Base-by-base conservation (phyloP, 64 coral and sea anemone genomes). In the Hydrozoanthus tunicans region DNA sequence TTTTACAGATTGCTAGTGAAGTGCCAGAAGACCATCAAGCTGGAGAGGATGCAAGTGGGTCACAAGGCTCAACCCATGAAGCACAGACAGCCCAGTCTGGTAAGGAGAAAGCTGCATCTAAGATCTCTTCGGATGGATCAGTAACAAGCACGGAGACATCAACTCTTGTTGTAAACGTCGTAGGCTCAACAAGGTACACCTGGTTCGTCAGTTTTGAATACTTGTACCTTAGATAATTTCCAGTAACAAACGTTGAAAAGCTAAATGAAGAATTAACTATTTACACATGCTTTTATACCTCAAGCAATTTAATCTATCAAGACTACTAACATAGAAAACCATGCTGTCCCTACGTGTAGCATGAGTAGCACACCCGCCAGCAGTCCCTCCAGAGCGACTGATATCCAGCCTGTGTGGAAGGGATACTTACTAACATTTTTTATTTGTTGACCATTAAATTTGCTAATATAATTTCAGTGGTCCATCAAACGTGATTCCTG, bases 331-430 rank as follows among this genome's bases (percentile, higher is more conserved):
- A 20, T 20, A 20, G 20, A 20, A 20, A 20, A 20, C 20, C 20
- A 20, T 20, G 20, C 20, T 20, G 20, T 91, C 53, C 82, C 95
- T n/a, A 56, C 75, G 7, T 81, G 24, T 25, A 92, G 83, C 12
- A 59, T 66, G 9, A 86, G 92, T 17, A 92, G 78, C 55, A 83
- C 92, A 3, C 82, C 92, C 59, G 73, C 89, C 17, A 89, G 88
- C 61, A 91, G 92, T 56, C 77, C 91, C 15, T 90, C 92, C 2
- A 79, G 95, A 6, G 95, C 92, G 0, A 94, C 95, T 67, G 95
- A 96, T 89, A 88, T 96, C 15, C 20, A 20, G 20, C 20, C 20
- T 20, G 20, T 20, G 20, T 20, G 20, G 20, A 20, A 20, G 20
- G 20, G 20, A 20, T 20, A 20, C 20, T 20, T 60, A 73, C 53